Conservation (phyloP, 2,113 vertebrate genomes). For the Ciconia maguari region DNA sequence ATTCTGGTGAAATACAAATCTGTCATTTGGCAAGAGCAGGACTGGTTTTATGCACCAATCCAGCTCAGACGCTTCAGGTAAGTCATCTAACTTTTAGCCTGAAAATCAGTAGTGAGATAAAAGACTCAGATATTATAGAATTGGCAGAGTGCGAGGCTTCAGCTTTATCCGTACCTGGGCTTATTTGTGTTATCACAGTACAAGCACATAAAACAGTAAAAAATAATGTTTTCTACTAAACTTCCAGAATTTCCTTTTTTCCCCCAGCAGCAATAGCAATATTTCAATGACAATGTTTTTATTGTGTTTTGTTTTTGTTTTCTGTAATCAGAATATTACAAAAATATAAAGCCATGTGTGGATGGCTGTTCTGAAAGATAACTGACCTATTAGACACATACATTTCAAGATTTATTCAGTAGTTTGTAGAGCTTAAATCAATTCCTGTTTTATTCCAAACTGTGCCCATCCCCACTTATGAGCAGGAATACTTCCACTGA, state of each 20-base stretch:
- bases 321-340: not conserved
- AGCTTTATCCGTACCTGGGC: not conserved
- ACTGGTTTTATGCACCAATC: not conserved
- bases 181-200: not conserved
- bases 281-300: not conserved
- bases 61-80: not conserved
- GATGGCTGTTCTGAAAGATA: not conserved
- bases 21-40: not conserved
- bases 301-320: not conserved
- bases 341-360: not conserved
- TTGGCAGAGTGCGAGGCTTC: not conserved
- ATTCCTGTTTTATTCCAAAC: not conserved
- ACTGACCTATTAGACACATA: not conserved
- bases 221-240: not conserved
- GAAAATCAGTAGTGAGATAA: not conserved
- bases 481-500: not conserved
- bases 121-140: not conserved
- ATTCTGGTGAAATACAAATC: not conserved
- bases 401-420: not conserved
- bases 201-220: not conserved
- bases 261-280: not conserved
- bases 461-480: not conserved
- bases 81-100: not conserved
- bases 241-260: not conserved
- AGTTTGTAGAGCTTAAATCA: not conserved